Base-by-base conservation (phyloP, 2,113 vertebrate genomes). In the Nibea albiflora region DNA sequence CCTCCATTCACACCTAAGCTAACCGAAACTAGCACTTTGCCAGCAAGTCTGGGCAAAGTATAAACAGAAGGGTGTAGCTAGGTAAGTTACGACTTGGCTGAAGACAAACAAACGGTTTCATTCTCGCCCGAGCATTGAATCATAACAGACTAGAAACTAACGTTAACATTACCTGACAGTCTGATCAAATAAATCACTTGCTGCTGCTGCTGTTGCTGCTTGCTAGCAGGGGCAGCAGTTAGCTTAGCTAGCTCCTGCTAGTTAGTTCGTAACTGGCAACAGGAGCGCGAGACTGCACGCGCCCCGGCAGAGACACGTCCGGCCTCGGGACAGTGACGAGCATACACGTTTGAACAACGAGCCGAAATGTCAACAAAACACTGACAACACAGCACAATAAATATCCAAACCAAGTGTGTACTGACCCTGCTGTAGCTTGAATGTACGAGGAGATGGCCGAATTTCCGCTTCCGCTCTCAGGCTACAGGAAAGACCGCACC, bases 391-490 rank as follows among this genome's bases (percentile, higher is more conserved):
- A 53, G 9, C 53, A 64, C 17, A 67, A 72, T 74, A 85, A 84
- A 84, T 62, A 81, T 62, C 66, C 65, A 81, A 90, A 93, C 89
- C 39, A 85, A 91, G 85, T 90, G 85, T 86, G 80, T 85, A 94
- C 94, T 95, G 93, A 95, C 95, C 95, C 95, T 93, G 90, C 71
- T 91, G 91, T 85, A 93, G 93, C 92, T 90, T 85, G 83, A 78
- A 20, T 89, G 88, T 91, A 92, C 85, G 83, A 95, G 94, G 94
- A 96, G 94, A 96, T 96, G 95, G 95, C 95, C 93, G 94, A 89
- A 84, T 84, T 95, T 96, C 95, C 95, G 95, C 92, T 96, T 96
- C 95, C 95, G 93, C 88, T 93, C 83, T 74, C 84, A 2, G 68
- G 62, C 82, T 70, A 81, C 86, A 78, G 89, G 86, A 89, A 77